Conservation (phyloP, 2,888 invertebrate species). For the Coremacera marginata region DNA sequence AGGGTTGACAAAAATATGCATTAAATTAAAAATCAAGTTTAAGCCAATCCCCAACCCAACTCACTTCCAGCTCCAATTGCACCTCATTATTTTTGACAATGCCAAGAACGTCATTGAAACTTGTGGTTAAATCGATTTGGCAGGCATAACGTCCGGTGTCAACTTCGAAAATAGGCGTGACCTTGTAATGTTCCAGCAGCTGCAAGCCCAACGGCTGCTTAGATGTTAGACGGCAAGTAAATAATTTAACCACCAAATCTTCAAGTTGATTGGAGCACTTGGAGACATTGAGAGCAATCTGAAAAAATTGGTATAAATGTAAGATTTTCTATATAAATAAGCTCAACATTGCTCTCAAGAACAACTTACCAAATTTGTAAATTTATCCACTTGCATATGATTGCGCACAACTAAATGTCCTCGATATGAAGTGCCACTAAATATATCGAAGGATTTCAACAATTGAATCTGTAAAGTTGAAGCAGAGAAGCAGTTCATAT, state of each 20-base stretch:
- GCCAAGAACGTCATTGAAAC: conserved; percentile 61
- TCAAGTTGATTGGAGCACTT: conserved; percentile 62
- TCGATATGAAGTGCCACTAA: conserved; percentile 65
- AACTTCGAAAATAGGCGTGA: conserved; percentile 62
- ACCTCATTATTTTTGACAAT: conserved; percentile 65
- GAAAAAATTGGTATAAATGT: conserved; percentile 1
- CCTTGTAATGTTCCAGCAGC: conserved; percentile 62
- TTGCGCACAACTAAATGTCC: conserved; percentile 66
- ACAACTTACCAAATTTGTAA: conserved; percentile 66
- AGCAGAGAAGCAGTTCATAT: too few species aligned
- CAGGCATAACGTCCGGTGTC: conserved; percentile 64
- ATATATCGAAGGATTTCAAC: conserved; percentile 66
- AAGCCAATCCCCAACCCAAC: conserved; percentile 30
- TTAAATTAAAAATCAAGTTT: conserved; percentile 8
- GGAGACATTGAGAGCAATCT: conserved; percentile 66
- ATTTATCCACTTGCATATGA: conserved; percentile 68
- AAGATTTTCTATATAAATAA: background rate
- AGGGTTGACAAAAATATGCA: conserved; percentile 25
- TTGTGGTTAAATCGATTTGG: conserved; percentile 60
- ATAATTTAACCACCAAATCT: conserved; percentile 59
- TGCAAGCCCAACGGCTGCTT: conserved; percentile 59
- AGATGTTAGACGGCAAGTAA: conserved; percentile 62
- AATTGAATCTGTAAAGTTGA: conserved; percentile 63
- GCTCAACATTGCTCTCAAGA: too few species aligned
- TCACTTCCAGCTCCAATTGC: conserved; percentile 65